Evolutionary conservation across 2,888 invertebrate species (phyloP), one percentile per base, ranked within the genome.

Genomic region (Macrosoma leucophasiata): DNA sequence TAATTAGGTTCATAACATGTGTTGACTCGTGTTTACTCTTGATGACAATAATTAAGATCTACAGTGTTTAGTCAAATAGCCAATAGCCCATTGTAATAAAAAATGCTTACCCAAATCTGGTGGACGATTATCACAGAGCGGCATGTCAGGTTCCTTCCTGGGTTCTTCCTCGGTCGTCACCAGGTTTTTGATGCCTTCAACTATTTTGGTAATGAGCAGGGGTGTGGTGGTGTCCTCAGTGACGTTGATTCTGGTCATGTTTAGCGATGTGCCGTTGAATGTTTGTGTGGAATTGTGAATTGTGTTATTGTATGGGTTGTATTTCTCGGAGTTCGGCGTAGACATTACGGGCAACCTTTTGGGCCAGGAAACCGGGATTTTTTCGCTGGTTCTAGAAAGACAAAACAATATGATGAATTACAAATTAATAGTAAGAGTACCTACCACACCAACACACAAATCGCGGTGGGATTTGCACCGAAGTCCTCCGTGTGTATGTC

Each of bases 71-170:
- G n/a, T n/a, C n/a, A n/a, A n/a, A n/a, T n/a, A n/a, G n/a, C n/a
- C n/a, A n/a, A n/a, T n/a, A n/a, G n/a, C n/a, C n/a, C n/a, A n/a
- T 21, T 21, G 4, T 4, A 25, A 13, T 22, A 3, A 18, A 23
- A 1, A 9, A 22, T 14, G 62, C 79, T 85, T 67, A 90, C 90
- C 87, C 61, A 91, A 85, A 70, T 88, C 87, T 18, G 89, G 87
- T 15, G 90, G 89, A 27, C 87, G 76, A 37, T 77, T 77, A 9
- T 89, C 89, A 66, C 91, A 91, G 13, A 72, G 63, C 43, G 64
- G 85, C 68, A 65, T 60, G 43, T 45, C 58, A 19, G 59, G 53
- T 41, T 50, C 58, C 36, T 54, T 64, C n/a, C 55, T 19, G 6
- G 52, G 59, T 2, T 41, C 44, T n/a, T 52, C 52, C 43, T 78